Evolutionary conservation across 2,888 invertebrate genomes (phyloP).

Genomic region (Catocala fraxini): DNA sequence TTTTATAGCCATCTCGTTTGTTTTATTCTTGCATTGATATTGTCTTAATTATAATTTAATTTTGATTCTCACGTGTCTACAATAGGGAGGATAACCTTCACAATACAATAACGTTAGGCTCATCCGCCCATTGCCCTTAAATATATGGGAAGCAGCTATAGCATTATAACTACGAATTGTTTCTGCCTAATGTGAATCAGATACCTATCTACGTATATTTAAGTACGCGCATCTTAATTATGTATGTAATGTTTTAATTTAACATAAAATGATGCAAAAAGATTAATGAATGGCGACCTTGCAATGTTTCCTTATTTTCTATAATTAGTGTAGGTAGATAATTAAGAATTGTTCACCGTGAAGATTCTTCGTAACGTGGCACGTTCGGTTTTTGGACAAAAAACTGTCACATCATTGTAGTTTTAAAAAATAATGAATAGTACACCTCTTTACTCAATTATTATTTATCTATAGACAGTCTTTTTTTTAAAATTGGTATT

Average conservation of each 20-base stretch:
- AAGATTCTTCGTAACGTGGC: constrained; percentile 40
- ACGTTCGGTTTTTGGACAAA: constrained; percentile 29
- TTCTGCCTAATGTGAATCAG: constrained; percentile 31
- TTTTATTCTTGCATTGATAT: background rate
- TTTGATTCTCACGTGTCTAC: constrained; percentile 30
- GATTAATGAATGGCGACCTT: constrained; percentile 46
- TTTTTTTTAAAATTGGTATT: too few relatives aligned
- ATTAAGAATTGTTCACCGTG: constrained; percentile 39
- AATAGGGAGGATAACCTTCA: constrained; percentile 27
- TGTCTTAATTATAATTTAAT: background rate
- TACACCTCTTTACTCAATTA: too few relatives aligned
- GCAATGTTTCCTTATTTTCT: constrained; percentile 53
- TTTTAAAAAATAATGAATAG: too few relatives aligned
- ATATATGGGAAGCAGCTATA: constrained; percentile 30
- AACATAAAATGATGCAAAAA: constrained; percentile 41
- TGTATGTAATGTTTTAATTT: constrained; percentile 23
- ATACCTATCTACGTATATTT: constrained; percentile 44
- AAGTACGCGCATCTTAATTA: constrained; percentile 25
- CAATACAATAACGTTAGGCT: constrained; percentile 2
- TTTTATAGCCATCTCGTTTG: too few relatives aligned
- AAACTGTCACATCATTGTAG: constrained; percentile 18
- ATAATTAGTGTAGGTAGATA: constrained; percentile 52
- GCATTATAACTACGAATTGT: constrained; percentile 20
- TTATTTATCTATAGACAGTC: too few relatives aligned
- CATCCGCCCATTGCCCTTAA: constrained; percentile 28